Conservation (phyloP, 2,113 vertebrate species). For the Salvator merianae region DNA sequence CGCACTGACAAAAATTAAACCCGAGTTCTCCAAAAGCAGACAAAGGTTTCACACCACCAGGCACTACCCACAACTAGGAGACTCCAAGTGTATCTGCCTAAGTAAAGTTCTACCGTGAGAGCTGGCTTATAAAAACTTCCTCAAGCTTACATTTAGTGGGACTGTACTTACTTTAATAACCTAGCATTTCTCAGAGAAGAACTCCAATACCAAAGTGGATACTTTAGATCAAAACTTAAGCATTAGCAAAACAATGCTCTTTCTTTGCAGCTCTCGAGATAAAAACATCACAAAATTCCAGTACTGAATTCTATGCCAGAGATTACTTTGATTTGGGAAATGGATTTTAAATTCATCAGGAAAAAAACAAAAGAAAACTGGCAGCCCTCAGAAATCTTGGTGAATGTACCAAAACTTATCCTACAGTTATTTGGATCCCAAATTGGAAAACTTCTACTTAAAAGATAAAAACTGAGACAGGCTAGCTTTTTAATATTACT, state of each 20-base stretch:
- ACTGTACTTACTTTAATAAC: too few species aligned
- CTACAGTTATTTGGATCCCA: background rate
- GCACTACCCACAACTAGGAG: background rate
- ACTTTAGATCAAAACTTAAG: too few species aligned
- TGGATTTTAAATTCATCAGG: background rate
- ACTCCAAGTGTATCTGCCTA: background rate
- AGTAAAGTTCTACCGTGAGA: background rate
- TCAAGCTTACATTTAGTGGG: conserved; percentile 17
- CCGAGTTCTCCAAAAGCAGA: background rate
- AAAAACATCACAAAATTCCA: background rate
- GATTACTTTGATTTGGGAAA: too few species aligned
- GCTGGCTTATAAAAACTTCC: conserved; percentile 32
- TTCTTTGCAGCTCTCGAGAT: background rate
- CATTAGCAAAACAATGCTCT: background rate
- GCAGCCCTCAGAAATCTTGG: background rate
- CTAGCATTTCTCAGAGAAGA: too few species aligned
- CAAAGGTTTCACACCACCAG: background rate
- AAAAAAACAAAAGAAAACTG: background rate
- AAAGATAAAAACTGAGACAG: background rate
- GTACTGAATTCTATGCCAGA: background rate
- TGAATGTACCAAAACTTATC: too few species aligned
- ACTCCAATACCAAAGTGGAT: too few species aligned
- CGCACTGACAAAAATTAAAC: background rate
- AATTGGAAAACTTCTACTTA: background rate
- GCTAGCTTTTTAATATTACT: background rate